Percentiles rank a stretch among this genome's conserved stretches.
Evolutionary conservation across 2,113 vertebrate species (phyloP).

Genomic region (Ptilonorhynchus violaceus): DNA sequence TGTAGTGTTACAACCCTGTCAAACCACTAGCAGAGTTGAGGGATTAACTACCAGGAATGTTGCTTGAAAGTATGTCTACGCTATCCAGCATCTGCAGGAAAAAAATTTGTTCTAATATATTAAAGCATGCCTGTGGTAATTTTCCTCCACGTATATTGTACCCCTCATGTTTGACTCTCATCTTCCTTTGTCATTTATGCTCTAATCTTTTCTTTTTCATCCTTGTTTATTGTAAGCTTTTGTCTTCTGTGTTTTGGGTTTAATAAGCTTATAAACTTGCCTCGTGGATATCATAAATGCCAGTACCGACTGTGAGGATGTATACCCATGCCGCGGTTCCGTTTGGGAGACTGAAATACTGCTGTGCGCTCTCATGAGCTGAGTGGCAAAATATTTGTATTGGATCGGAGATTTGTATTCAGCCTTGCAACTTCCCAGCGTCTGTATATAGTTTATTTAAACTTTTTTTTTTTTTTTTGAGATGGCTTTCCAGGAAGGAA

Average conservation of each 20-base stretch:
- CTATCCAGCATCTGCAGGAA: conserved; percentile 17
- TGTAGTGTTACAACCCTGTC: background rate
- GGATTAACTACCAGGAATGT: conserved; percentile 54
- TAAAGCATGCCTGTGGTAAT: conserved; percentile 26
- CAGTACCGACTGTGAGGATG: conserved; percentile 9
- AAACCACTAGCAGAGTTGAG: background rate
- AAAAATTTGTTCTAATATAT: background rate
- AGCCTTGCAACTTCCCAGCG: background rate
- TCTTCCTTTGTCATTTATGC: conserved; percentile 33
- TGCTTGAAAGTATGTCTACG: conserved; percentile 32
- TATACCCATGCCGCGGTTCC: background rate
- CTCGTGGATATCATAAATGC: conserved; percentile 32
- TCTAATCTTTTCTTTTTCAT: conserved; percentile 52
- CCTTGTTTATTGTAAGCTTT: conserved; percentile 58
- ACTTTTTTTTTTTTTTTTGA: background rate
- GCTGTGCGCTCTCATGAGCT: background rate
- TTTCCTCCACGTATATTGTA: background rate
- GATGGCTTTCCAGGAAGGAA: conserved; percentile 40
- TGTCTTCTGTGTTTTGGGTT: conserved; percentile 51
- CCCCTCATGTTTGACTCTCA: background rate
- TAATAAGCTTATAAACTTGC: conserved; percentile 64
- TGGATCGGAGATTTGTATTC: conserved; percentile 35
- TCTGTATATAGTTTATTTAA: conserved; percentile 43
- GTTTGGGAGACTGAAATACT: background rate
- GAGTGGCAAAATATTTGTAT: conserved; percentile 39